A percentile compares a stretch with the other conserved stretches of the same genome.
Evolutionary conservation across 2,797 vertebrate genomes (phyloP).

Genomic region (Sternarchorhynchus goeldii): DNA sequence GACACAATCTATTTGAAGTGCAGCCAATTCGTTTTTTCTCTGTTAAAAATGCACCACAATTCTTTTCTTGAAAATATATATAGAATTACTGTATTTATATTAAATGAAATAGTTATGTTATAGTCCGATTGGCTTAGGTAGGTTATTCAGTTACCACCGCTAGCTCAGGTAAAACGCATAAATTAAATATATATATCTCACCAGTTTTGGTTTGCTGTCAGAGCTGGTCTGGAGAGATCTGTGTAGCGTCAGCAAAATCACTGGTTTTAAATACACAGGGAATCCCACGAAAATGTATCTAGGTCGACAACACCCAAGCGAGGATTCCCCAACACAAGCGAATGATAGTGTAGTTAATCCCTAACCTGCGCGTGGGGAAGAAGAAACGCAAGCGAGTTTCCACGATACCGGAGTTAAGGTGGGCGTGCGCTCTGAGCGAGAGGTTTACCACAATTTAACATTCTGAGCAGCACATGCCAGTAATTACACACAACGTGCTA

Average conservation of each 20-base stretch:
- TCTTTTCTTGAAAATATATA: too few species aligned
- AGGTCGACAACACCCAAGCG: background rate
- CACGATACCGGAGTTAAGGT: background rate
- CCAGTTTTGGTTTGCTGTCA: background rate
- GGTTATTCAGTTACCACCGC: too few species aligned
- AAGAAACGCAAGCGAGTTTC: conserved; percentile 1
- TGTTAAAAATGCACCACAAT: too few species aligned
- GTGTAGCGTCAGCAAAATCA: background rate
- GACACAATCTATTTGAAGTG: background rate
- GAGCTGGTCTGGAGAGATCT: background rate
- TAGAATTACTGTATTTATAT: too few species aligned
- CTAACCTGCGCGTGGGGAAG: background rate
- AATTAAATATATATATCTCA: background rate
- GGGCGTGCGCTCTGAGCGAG: background rate
- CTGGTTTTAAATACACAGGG: conserved; percentile 4
- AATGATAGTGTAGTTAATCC: background rate
- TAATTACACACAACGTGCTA: background rate
- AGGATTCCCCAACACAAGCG: background rate
- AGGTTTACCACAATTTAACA: background rate
- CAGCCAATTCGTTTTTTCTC: too few species aligned
- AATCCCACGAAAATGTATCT: background rate
- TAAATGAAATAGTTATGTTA: too few species aligned
- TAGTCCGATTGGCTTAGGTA: too few species aligned
- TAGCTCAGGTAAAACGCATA: too few species aligned
- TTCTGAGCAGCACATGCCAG: background rate